Percentiles rank a stretch among this genome's conserved stretches.
These are phyloP conservation scores for Scalopus aquaticus DNA, from an alignment of 2,113 vertebrate genomes.

Conservation along the genomic window DNA sequence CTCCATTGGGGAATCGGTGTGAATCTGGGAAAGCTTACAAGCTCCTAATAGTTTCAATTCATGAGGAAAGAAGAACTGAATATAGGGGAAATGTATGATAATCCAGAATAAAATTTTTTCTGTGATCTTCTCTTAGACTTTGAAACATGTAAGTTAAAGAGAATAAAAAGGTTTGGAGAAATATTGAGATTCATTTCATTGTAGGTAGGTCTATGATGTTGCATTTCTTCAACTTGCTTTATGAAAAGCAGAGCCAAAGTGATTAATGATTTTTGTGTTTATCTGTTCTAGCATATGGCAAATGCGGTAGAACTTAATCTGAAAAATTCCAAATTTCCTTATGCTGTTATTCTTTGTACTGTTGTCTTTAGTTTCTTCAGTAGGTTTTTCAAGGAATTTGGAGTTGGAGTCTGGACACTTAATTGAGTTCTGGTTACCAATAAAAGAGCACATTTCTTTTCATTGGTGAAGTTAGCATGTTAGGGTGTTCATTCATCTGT, in stretches of 20 bases:
- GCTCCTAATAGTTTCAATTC: slow-evolving; percentile 65
- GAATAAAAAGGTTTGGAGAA: neutral
- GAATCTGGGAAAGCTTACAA: slow-evolving; percentile 79
- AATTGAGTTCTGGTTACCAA: neutral
- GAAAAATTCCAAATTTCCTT: neutral
- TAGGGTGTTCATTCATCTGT: neutral
- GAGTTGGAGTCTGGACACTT: neutral
- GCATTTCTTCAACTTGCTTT: neutral
- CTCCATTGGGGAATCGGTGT: slow-evolving; percentile 79
- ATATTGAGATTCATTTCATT: neutral
- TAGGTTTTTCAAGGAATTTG: slow-evolving; percentile 1
- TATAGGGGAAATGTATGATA: slow-evolving; percentile 32
- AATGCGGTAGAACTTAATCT: neutral
- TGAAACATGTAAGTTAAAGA: slow-evolving; percentile 47
- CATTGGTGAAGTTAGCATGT: neutral
- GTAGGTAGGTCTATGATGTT: neutral
- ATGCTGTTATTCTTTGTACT: neutral
- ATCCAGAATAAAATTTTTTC: slow-evolving; percentile 63
- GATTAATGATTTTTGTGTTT: neutral
- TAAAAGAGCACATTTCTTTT: neutral
- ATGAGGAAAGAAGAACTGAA: slow-evolving; percentile 45
- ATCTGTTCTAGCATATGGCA: neutral
- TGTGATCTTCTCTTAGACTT: neutral
- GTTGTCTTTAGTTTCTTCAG: slow-evolving; percentile 40
- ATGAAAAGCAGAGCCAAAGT: neutral